Evolutionary conservation across 2,888 invertebrate species (phyloP).

Genomic region (Helleia helle): DNA sequence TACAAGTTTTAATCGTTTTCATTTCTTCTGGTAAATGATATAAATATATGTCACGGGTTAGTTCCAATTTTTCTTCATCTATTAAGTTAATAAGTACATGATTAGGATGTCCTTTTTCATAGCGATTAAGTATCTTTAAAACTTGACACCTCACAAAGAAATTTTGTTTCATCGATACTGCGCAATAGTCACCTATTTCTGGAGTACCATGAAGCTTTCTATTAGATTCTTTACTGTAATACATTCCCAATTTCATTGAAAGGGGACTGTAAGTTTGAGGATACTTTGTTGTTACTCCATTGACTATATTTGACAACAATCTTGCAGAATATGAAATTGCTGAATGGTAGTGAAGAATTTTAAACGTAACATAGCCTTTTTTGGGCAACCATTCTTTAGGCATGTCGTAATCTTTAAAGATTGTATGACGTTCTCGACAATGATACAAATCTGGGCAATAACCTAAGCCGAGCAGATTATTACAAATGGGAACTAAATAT

Average conservation of each 20-base stretch:
- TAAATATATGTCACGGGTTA: slow-evolving; percentile 47
- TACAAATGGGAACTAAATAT: slow-evolving; percentile 68
- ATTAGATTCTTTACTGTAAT: slow-evolving; percentile 46
- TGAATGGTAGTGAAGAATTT: slow-evolving; percentile 70
- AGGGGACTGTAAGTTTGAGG: slow-evolving; percentile 42
- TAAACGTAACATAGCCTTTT: slow-evolving; percentile 71
- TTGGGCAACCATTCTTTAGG: slow-evolving; percentile 66
- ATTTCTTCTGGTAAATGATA: slow-evolving; percentile 68
- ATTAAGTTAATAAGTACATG: slow-evolving; percentile 68
- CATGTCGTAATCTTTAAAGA: slow-evolving; percentile 69
- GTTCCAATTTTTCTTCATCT: slow-evolving; percentile 71
- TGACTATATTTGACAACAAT: slow-evolving; percentile 32
- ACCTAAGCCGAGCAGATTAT: slow-evolving; percentile 77
- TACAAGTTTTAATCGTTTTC: slow-evolving; percentile 53
- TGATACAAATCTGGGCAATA: slow-evolving; percentile 71
- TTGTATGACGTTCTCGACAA: slow-evolving; percentile 76
- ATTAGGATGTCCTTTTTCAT: slow-evolving; percentile 38
- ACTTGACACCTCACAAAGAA: slow-evolving; percentile 74
- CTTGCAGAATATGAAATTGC: slow-evolving; percentile 77
- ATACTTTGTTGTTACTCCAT: slow-evolving; percentile 33
- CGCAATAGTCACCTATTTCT: slow-evolving; percentile 73
- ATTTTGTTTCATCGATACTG: slow-evolving; percentile 54
- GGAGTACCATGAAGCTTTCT: slow-evolving; percentile 45
- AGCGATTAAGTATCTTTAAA: slow-evolving; percentile 45
- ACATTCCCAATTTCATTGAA: slow-evolving; percentile 49